Evolutionary conservation across 1,140 invertebrate genomes (phyloP).

Genomic region (Calliphora vicina): DNA sequence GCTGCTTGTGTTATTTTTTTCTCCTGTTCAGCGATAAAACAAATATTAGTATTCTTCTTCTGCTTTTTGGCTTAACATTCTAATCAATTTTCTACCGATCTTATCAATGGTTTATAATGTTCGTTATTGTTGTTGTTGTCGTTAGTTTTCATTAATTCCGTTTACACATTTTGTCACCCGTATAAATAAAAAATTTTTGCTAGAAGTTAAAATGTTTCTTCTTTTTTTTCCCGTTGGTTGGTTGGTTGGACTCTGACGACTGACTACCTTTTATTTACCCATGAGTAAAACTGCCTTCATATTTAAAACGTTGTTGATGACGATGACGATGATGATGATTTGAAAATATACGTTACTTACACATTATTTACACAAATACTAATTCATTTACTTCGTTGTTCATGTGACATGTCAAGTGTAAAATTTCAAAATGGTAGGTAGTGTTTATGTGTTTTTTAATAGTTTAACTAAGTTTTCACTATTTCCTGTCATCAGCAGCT

Average conservation of each 20-base stretch:
- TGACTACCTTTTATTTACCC: not conserved
- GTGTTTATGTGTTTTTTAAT: not conserved
- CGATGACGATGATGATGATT: not conserved
- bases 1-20: not conserved
- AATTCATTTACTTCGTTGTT: not conserved
- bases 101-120: not conserved
- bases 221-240: not conserved
- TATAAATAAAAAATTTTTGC: not conserved
- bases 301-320: no score
- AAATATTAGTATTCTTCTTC: no score
- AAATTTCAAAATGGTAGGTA: not conserved
- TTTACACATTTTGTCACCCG: not conserved
- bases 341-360: not conserved
- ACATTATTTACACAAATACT: not conserved
- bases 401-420: slow-evolving; percentile 2
- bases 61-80: not conserved
- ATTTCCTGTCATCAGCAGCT: not conserved
- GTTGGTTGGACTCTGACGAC: no score
- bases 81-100: not conserved
- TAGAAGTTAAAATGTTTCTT: not conserved
- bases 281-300: not conserved
- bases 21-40: not conserved
- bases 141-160: not conserved
- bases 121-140: no score
- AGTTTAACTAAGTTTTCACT: not conserved